Evolutionary conservation across 92 coral and sea anemone species (phyloP), one percentile per base, ranked within the genome.

Genomic region (Hydrozoanthus gracilis): DNA sequence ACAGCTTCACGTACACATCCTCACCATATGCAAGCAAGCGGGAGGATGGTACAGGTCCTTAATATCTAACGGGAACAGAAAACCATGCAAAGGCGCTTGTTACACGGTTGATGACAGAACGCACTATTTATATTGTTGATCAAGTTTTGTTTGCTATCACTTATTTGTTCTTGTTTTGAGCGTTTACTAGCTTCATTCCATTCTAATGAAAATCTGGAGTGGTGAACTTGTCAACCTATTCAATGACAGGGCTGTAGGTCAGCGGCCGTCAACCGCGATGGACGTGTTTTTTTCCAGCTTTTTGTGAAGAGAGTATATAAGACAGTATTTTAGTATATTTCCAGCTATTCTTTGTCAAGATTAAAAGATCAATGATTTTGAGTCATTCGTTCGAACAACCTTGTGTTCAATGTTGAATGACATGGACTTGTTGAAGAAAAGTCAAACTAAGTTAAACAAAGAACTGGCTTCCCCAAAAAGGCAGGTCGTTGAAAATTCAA

Each of bases 121-220:
- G n/a, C 13, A 54, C 0, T 7, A 13, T 13, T 54, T 54, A 54
- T 54, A 54, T 2, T 54, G 8, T 54, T 54, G 61, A 54, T 54
- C 61, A 54, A 13, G 8, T 54, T 7, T 54, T 54, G 0, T 54
- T 27, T 27, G 0, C 39, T 27, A 27, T 27, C 39, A 27, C 39
- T 27, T 27, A 27, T 2, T 27, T 54, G 0, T 0, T 54, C 8
- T 17, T 62, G 69, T 62, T 62, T 50, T 78, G 14, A 67, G 16
- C 83, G 51, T 78, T 49, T 78, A 54, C 66, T 78, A 56, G 83
- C 64, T 20, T 54, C 66, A 54, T 45, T 50, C 46, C 61, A 78
- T 78, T 78, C 51, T 17, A 78, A 78, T 54, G 67, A 78, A 46
- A 78, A 78, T 49, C 47, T 78, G 0, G 51, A 54, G 61, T 3